These are phyloP conservation scores for Drosophila melanocephala DNA, from an alignment of 2,888 invertebrate genomes.

Conservation along the genomic window DNA sequence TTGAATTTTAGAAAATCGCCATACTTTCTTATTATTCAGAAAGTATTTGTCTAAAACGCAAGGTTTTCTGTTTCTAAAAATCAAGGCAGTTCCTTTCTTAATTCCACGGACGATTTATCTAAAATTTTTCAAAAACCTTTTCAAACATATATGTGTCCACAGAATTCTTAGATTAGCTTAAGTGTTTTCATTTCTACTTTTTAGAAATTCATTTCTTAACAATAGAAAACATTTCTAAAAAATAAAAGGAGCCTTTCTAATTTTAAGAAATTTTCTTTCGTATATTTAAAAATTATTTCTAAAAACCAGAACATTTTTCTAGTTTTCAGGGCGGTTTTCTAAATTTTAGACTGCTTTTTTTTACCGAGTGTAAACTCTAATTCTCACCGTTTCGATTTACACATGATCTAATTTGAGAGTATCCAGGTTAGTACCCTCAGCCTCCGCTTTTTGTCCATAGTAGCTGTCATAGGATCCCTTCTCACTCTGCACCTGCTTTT, in stretches of 20 bases:
- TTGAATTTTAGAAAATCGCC: background rate
- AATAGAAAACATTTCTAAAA: background rate
- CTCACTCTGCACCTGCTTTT: slow-evolving; percentile 66
- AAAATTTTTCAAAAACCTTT: background rate
- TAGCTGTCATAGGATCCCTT: slow-evolving; percentile 72
- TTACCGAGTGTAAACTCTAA: slow-evolving; percentile 4
- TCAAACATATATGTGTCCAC: background rate
- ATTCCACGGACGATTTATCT: background rate
- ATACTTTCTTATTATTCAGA: background rate
- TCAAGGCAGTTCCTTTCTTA: background rate
- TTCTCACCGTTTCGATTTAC: slow-evolving; percentile 47
- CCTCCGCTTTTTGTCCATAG: slow-evolving; percentile 69
- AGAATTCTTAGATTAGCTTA: background rate
- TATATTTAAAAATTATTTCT: background rate
- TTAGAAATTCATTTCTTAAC: background rate
- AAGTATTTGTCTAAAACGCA: background rate
- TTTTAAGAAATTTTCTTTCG: background rate
- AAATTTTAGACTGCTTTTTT: background rate
- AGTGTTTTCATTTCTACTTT: background rate
- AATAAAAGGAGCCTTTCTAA: background rate
- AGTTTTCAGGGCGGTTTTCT: background rate
- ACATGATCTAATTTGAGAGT: slow-evolving; percentile 69
- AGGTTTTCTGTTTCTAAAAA: background rate
- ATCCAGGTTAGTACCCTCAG: slow-evolving; percentile 58
- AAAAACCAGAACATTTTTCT: background rate